These are phyloP conservation scores for Tragelaphus scriptus DNA, from an alignment of 2,113 vertebrate species.

Conservation along the genomic window DNA sequence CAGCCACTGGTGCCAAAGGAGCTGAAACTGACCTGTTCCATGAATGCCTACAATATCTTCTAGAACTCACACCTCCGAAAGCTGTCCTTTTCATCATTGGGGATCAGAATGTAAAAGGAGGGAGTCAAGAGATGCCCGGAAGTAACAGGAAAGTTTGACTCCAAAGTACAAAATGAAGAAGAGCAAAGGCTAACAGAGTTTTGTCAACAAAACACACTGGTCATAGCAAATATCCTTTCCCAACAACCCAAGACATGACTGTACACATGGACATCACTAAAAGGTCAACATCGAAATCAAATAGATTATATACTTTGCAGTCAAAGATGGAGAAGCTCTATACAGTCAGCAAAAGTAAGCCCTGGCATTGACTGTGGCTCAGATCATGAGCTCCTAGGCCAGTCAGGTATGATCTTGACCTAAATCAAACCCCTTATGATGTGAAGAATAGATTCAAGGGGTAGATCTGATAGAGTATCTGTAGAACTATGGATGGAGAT, in stretches of 20 bases:
- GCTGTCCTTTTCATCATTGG: not conserved
- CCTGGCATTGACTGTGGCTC: not conserved
- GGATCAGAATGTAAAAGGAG: not conserved
- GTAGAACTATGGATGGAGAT: not conserved
- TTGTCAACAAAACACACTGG: not conserved
- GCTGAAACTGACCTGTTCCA: not conserved
- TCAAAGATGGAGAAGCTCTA: not conserved
- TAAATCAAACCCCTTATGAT: not conserved
- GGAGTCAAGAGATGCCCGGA: not conserved
- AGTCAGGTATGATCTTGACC: not conserved
- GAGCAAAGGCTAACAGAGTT: not conserved
- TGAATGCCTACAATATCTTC: not conserved
- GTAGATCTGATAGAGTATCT: not conserved
- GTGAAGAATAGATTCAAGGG: not conserved
- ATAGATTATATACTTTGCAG: not conserved
- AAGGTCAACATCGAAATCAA: not conserved
- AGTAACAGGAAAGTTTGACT: not conserved
- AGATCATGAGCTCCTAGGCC: not conserved
- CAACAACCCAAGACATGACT: not conserved
- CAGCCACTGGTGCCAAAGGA: accelerated
- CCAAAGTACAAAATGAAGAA: not conserved
- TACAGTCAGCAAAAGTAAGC: not conserved
- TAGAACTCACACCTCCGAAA: accelerated
- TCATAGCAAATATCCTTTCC: not conserved
- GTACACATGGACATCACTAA: not conserved